Evolutionary conservation across 2,888 invertebrate species (phyloP), one percentile per base, ranked within the genome.

Genomic region (Cosmorhoe ocellata): DNA sequence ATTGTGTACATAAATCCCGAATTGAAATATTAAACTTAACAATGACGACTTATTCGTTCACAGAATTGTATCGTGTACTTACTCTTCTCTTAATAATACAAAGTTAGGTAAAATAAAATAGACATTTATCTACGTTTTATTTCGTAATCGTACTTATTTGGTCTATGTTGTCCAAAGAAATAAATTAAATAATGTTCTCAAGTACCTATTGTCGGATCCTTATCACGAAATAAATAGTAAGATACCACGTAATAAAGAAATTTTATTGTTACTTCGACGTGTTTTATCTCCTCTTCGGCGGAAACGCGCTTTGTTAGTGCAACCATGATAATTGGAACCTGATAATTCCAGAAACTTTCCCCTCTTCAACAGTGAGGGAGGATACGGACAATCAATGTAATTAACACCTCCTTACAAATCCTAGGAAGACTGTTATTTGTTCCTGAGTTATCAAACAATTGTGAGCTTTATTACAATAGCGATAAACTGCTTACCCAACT

Each of bases 331-430:
- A 62, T 58, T 56, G 56, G 37, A 45, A 51, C 48, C 58, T 59
- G 58, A 62, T 62, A 59, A 54, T 46, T 54, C 50, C 43, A 42
- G 55, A 48, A 57, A 54, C 57, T 56, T 56, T 48, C 48, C 50
- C 46, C 39, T 50, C 43, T 9, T 38, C 28, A 49, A 48, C 46
- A 37, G 33, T 47, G 43, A 41, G 41, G 52, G 33, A 61, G 59
- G 59, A 56, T 62, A 56, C 34, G 38, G 38, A 56, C 61, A 54
- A 55, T 62, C 54, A 52, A 55, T 36, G 30, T 48, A 46, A 62
- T 62, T 62, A 62, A 55, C 62, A 58, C 62, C 54, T 48, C 14
- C 27, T 39, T 27, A 44, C 37, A 48, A 44, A 51, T 43, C 33
- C 47, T 34, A 26, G 14, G 18, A 37, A 22, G 32, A 50, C 34